A percentile compares a stretch with the other conserved stretches of the same genome.
These are phyloP conservation scores for Noctua janthe DNA, from an alignment of 2,888 invertebrate species.

Conservation along the genomic window DNA sequence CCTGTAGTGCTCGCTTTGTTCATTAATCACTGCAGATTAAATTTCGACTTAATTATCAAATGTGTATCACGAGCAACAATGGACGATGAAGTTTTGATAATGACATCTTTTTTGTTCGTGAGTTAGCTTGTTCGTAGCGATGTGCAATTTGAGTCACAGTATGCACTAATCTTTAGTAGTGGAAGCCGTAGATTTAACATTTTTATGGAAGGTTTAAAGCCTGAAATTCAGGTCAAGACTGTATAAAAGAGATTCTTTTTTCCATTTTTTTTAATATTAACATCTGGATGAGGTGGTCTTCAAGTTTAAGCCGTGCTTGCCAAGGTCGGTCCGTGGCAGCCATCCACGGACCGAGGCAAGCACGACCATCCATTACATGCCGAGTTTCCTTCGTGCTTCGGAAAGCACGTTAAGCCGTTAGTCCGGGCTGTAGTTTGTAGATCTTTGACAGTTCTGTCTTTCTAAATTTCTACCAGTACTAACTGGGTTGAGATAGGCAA, in stretches of 20 bases:
- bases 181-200: neutral
- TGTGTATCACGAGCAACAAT: constrained; percentile 78
- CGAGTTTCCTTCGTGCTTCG: neutral
- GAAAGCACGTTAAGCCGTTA: neutral
- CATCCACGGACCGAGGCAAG: neutral
- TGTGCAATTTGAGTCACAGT: constrained; percentile 30
- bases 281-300: neutral
- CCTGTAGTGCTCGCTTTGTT: constrained; percentile 83
- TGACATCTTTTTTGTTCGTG: constrained; percentile 61
- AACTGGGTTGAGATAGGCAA: no score
- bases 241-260: neutral
- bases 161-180: neutral
- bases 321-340: neutral
- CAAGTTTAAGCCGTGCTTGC: neutral
- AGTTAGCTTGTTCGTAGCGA: constrained; percentile 37
- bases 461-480: no score
- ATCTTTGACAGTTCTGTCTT: no score
- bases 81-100: constrained; percentile 69
- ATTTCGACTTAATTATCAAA: constrained; percentile 86
- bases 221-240: neutral
- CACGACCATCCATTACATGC: neutral
- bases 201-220: neutral
- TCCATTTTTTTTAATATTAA: neutral
- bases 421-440: neutral
- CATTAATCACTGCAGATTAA: constrained; percentile 88